Base-by-base conservation (phyloP, 2,888 invertebrate genomes). In the Sinopyrophorus schimmeli region DNA sequence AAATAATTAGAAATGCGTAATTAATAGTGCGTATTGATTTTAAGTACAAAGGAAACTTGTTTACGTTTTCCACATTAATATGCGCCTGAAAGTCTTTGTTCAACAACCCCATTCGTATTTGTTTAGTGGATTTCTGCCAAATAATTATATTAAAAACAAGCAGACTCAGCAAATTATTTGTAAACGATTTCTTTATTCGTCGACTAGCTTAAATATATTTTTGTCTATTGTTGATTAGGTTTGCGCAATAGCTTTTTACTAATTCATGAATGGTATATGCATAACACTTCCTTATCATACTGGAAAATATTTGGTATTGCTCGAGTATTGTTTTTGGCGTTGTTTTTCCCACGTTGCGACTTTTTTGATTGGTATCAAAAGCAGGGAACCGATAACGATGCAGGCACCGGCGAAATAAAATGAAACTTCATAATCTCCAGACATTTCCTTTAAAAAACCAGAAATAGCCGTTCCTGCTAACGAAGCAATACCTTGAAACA, bases 361-460 rank as follows among this genome's bases (percentile, higher is more conserved):
- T 27, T 21, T 52, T 16, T 44, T 55, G 11, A 58, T 42, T 5
- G 53, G 53, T 20, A 59, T 32, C 35, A 59, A 35, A 16, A 59
- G 47, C 5, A 59, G n/a, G 5, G 55, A 37, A 2, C 57, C 55
- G 1, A 53, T 10, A 12, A 27, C 12, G 10, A 57, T 42, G n/a
- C 52, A 52, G 10, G 47, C 53, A 14, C 93, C 93, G 38, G 92
- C 86, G 11, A 91, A 81, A 71, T 87, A 88, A 75, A 93, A 94
- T 0, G 91, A 82, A 16, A 80, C 73, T 61, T 87, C 81, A 72
- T 86, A 92, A 64, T 80, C 82, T 0, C 79, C 72, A 0, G 89
- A 89, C 38, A 75, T 61, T 55, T 87, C 87, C 72, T 77, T 83
- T 26, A 92, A 78, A 12, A 77, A 75, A 55, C 56, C 59, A 3